phyloP scores from a whole-genome alignment of 2,113 vertebrate species.

The Callaeas wilsoni region DNA sequence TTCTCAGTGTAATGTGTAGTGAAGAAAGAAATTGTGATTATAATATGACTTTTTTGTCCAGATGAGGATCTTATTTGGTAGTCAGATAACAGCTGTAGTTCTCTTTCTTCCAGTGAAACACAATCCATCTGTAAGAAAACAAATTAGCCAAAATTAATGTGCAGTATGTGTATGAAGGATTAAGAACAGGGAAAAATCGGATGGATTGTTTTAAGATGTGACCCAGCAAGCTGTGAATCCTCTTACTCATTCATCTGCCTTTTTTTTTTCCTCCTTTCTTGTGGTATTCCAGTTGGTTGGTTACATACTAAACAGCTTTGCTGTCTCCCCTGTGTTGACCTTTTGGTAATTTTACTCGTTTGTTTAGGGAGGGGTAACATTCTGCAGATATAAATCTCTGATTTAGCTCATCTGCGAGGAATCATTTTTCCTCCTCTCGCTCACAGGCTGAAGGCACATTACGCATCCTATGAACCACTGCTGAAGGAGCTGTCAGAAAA shows the following conservation, averaged over 20 bases:
- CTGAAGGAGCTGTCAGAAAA: constrained; percentile 81
- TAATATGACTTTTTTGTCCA: not conserved
- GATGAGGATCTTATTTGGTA: not conserved
- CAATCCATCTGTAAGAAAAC: not conserved
- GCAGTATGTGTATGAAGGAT: not conserved
- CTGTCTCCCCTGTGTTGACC: not conserved
- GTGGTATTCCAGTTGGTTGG: not conserved
- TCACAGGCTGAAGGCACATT: constrained; percentile 80
- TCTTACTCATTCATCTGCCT: not conserved
- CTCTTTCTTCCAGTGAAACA: not conserved
- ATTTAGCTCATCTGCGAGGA: constrained; percentile 1
- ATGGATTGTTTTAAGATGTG: not conserved
- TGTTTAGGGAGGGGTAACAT: not conserved
- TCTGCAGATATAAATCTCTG: not conserved
- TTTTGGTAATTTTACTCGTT: constrained; percentile 12
- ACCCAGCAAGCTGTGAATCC: not conserved
- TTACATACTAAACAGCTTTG: not conserved
- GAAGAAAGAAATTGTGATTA: not conserved
- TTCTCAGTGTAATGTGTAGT: not conserved
- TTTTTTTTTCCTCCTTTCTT: not conserved
- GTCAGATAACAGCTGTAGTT: not conserved
- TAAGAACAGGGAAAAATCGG: not conserved
- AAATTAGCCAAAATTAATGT: not conserved
- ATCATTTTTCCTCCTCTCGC: not conserved
- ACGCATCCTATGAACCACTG: constrained; percentile 76